Base-by-base conservation (phyloP, 2,113 vertebrate species). In the Bufo gargarizans region DNA sequence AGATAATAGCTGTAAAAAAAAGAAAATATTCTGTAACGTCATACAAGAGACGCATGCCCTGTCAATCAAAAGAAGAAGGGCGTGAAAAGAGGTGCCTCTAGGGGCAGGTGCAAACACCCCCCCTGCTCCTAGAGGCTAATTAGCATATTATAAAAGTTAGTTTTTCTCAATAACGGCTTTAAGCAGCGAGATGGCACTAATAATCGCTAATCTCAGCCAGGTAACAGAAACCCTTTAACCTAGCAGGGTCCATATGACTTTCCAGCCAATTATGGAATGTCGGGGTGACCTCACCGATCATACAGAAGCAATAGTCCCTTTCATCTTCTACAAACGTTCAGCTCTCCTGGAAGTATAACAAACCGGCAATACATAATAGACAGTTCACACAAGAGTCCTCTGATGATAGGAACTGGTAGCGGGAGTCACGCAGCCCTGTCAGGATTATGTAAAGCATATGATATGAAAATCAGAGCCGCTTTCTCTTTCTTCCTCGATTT, bases 391-490 rank as follows among this genome's bases (percentile, higher is more conserved):
- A 20, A 20, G 10, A 81, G 4, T 20, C 20, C 16, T 49, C 80
- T 20, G 61, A 65, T 67, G 80, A 61, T 6, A 14, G 45, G 45
- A 50, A 50, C 43, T 49, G 8, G 43, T 82, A 65, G 17, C 43
- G 45, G 61, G 80, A 65, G 47, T 63, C 43, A 49, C 8, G 9
- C 9, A 13, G 56, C 16, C 17, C 45, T 82, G 80, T 63, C 59
- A 50, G 59, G 43, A 65, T 65, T 67, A 82, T 65, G 80, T 65
- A 65, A 82, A 65, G 50, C 59, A 65, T 82, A 63, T 61, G 79
- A 82, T 82, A 61, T 61, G 80, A 82, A 49, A 50, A 82, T 82
- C 80, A 82, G 80, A 67, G 45, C 61, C 45, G 4, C 33, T 50
- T 65, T 65, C 59, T 67, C 47, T 65, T 49, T 82, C 61, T 82